Evolutionary conservation across 1,140 invertebrate genomes (phyloP).

Genomic region (Hesperophylax magnus): DNA sequence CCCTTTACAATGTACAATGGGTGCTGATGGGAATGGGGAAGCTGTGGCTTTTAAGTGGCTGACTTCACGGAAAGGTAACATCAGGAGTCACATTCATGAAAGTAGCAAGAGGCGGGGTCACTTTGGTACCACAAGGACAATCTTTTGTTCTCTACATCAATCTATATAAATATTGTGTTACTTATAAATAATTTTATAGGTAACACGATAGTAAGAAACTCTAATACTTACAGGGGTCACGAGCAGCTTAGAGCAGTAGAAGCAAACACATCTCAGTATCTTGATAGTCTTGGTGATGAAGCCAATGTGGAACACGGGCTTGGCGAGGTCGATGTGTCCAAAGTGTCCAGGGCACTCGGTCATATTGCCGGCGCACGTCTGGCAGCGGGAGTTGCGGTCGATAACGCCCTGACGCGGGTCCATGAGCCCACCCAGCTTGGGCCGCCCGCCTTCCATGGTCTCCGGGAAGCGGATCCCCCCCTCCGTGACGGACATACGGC

Average conservation of each 20-base stretch:
- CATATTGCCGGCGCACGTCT: constrained; percentile 98
- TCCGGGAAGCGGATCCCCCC: constrained; percentile 97
- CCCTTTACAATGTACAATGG: too few species aligned
- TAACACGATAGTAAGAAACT: too few species aligned
- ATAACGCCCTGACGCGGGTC: constrained; percentile 99
- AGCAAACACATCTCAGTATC: constrained; percentile 96
- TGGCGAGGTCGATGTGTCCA: constrained; percentile 98
- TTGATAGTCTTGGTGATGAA: constrained; percentile 99
- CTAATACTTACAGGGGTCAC: constrained; percentile 87
- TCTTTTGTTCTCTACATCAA: too few species aligned
- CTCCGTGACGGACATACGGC: constrained; percentile 97
- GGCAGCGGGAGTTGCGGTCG: constrained; percentile 93
- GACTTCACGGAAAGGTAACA: too few species aligned
- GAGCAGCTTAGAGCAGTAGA: constrained; percentile 96
- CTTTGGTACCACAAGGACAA: too few species aligned
- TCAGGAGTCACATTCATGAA: too few species aligned
- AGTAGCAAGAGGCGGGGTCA: too few species aligned
- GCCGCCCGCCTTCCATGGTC: constrained; percentile 97
- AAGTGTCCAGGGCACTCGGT: constrained; percentile 99
- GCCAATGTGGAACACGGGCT: constrained; percentile 98
- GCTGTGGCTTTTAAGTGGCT: too few species aligned
- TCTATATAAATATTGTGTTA: too few species aligned
- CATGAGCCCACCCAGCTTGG: constrained; percentile 98
- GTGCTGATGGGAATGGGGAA: too few species aligned
- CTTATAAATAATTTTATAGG: too few species aligned